Evolutionary conservation across 2,888 invertebrate species (phyloP).

Genomic region (Acronicta alni): DNA sequence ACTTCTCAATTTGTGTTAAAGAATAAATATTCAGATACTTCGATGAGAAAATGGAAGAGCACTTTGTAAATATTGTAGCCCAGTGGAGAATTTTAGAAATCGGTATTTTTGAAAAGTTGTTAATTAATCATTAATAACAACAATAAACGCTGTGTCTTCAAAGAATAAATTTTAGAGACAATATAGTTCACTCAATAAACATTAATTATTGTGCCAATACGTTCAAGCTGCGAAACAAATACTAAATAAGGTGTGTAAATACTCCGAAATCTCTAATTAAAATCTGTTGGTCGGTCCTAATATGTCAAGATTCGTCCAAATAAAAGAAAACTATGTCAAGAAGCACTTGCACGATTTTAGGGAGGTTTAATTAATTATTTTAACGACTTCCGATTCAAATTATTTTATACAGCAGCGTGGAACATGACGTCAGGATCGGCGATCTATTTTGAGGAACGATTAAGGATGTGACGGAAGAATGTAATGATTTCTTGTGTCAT

Average conservation of each 20-base stretch:
- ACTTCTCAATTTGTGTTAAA: neutral
- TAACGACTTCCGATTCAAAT: constrained; percentile 43
- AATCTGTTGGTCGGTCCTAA: constrained; percentile 1
- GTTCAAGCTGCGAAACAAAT: no score
- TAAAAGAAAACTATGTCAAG: constrained; percentile 19
- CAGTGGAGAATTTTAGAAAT: no score
- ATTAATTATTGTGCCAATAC: no score
- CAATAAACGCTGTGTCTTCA: no score
- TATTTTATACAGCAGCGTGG: constrained; percentile 9
- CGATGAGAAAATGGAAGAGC: no score
- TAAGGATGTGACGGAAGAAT: constrained; percentile 29
- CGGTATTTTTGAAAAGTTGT: no score
- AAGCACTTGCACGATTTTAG: constrained; percentile 12
- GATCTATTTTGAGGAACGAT: constrained; percentile 39
- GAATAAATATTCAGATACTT: no score
- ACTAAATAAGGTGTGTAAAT: no score
- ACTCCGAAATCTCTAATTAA: neutral
- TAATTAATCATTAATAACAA: no score
- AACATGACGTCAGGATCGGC: constrained; percentile 24
- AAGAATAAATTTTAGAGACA: no score
- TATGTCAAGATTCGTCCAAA: constrained; percentile 8
- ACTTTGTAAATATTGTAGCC: no score
- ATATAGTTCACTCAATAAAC: no score
- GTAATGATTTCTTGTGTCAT: constrained; percentile 34
- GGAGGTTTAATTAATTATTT: constrained; percentile 25